Conservation (phyloP, 2,113 vertebrate genomes). For the Blennius ocellaris region DNA sequence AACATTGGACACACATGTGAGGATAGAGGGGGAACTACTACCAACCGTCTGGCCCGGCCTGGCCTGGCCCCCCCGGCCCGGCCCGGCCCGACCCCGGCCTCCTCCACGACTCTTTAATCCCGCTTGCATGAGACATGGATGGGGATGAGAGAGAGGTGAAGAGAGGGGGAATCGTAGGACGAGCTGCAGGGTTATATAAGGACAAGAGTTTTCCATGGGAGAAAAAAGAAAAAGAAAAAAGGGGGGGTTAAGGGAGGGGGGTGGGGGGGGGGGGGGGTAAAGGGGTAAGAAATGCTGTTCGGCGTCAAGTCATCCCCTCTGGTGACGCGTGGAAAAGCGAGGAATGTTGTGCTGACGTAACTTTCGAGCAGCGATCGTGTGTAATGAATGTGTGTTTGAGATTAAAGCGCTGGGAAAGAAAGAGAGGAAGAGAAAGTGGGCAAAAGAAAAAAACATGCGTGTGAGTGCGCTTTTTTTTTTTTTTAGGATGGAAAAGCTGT, state of each 20-base stretch:
- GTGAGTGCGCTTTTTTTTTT: conserved; percentile 23
- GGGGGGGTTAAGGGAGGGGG: no score
- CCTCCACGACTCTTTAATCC: conserved; percentile 8
- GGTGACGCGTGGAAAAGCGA: conserved; percentile 73
- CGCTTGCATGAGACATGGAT: conserved; percentile 60
- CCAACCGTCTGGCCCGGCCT: conserved; percentile 28
- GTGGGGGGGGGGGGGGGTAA: no score
- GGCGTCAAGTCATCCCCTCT: conserved; percentile 67
- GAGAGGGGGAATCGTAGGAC: conserved; percentile 39
- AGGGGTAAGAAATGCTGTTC: conserved; percentile 75
- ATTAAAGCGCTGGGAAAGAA: conserved; percentile 32
- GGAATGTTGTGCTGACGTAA: conserved; percentile 79
- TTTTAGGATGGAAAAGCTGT: conserved; percentile 68
- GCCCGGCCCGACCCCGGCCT: not conserved
- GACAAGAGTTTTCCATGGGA: conserved; percentile 74
- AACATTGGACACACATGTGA: conserved; percentile 36
- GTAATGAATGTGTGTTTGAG: conserved; percentile 41
- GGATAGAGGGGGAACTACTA: conserved; percentile 39
- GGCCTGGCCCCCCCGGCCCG: conserved; percentile 13
- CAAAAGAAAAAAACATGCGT: conserved; percentile 32
- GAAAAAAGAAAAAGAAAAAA: conserved; percentile 32
- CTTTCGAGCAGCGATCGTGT: conserved; percentile 57
- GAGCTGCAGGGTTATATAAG: conserved; percentile 73
- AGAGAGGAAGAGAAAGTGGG: conserved; percentile 19
- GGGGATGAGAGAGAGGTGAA: conserved; percentile 46